A percentile compares a stretch with the other conserved stretches of the same genome.
These are phyloP conservation scores for Pholis gunnellus DNA, from an alignment of 2,113 vertebrate genomes.

Conservation along the genomic window DNA sequence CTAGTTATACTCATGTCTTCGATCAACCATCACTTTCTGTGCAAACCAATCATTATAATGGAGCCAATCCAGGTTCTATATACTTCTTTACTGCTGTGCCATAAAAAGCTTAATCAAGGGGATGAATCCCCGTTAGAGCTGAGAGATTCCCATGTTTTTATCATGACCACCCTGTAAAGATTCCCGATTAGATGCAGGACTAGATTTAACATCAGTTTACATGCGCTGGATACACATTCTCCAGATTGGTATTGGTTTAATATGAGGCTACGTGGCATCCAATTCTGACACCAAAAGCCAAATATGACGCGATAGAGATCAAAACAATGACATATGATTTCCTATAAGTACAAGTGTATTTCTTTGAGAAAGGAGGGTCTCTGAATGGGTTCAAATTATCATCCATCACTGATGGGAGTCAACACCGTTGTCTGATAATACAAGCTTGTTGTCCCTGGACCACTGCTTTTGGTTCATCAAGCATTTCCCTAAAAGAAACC, in stretches of 20 bases:
- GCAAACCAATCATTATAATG: slow-evolving; percentile 74
- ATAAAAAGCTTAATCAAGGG: slow-evolving; percentile 54
- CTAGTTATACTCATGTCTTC: slow-evolving; percentile 53
- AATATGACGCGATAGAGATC: not conserved
- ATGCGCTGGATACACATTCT: not conserved
- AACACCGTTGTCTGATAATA: not conserved
- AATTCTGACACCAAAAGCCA: not conserved
- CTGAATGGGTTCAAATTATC: not conserved
- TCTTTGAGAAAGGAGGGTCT: not conserved
- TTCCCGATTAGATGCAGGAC: not conserved
- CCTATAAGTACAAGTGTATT: not conserved
- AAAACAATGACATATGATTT: not conserved
- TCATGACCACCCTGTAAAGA: not conserved
- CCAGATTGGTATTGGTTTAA: not conserved
- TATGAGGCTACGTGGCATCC: not conserved
- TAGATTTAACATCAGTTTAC: not conserved
- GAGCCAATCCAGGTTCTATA: slow-evolving; percentile 44
- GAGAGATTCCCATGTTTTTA: slow-evolving; percentile 28
- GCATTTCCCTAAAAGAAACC: not conserved
- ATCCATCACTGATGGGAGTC: not conserved
- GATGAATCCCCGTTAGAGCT: slow-evolving; percentile 29
- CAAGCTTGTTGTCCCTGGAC: not conserved
- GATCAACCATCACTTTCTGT: slow-evolving; percentile 59
- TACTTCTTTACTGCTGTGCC: slow-evolving; percentile 29
- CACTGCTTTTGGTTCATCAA: not conserved